Evolutionary conservation across 2,888 invertebrate species (phyloP), one percentile per base, ranked within the genome.

Genomic region (Portevinia maculata): DNA sequence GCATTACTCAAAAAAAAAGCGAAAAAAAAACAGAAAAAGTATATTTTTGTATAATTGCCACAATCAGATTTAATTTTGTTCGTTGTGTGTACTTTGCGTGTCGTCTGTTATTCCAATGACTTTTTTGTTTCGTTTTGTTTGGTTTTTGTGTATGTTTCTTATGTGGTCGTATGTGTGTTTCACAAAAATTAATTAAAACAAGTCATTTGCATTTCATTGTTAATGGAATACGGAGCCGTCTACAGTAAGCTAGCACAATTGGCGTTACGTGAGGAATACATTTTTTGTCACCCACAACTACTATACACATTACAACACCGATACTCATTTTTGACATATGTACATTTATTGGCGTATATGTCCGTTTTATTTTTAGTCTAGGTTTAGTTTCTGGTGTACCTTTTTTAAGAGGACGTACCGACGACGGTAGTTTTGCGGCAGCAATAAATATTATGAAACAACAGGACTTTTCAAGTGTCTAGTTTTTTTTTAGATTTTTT

Each of bases 161-260:
- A 24, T 50, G 34, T 70, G n/a, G n/a, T n/a, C n/a, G 64, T 60
- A 64, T 52, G 41, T 76, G 71, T 76, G 81, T 76, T 76, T 76
- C 74, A 60, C 39, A 32, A 44, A 67, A 48, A 39, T n/a, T n/a
- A 46, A 55, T n/a, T n/a, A 34, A 13, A 37, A 64, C 19, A 50
- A 50, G 62, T 83, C 83, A 83, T 78, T 73, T 83, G 78, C 78
- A 83, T 83, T 67, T 78, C 83, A 78, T 78, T 83, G 83, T 83
- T 78, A 83, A 83, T 78, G 83, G 73, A 78, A 83, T 83, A 78
- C 24, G 57, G 78, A 50, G 55, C 73, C 71, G 50, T 48, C 71
- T 57, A 59, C 37, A 64, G 64, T 52, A 81, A 69, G 79, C 52
- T 57, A 69, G 79, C 52, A 62, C 62, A 83, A 83, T 83, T 78